Conservation (phyloP, 2,113 vertebrate species). For the Octodon degus region DNA sequence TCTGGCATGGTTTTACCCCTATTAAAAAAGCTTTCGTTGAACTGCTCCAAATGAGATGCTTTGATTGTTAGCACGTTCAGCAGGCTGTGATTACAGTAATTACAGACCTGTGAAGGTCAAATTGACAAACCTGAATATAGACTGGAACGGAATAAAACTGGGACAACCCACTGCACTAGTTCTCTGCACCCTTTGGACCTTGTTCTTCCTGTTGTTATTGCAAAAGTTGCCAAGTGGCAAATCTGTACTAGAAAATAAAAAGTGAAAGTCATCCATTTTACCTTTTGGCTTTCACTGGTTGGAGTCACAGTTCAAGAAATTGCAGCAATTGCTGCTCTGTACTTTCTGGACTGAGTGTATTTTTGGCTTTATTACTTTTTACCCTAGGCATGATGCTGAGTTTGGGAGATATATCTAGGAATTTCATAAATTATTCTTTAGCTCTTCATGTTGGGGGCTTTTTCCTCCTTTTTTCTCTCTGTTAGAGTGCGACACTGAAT, state of each 20-base stretch:
- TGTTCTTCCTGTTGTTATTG: not conserved
- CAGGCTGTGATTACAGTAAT: constrained; percentile 82
- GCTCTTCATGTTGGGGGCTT: not conserved
- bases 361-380: not conserved
- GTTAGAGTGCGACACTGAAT: not conserved
- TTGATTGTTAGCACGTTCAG: constrained; percentile 77
- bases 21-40: constrained; percentile 79
- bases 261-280: constrained; percentile 62
- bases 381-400: not conserved
- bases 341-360: not conserved
- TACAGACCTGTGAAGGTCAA: constrained; percentile 83
- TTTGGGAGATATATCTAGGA: not conserved
- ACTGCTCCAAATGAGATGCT: constrained; percentile 73
- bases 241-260: constrained; percentile 62
- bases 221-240: constrained; percentile 60
- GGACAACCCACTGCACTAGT: constrained; percentile 44
- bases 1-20: constrained; percentile 56
- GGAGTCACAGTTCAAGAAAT: not conserved
- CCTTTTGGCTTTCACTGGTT: constrained; percentile 24
- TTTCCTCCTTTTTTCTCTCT: not conserved
- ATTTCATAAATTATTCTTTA: constrained; percentile 3
- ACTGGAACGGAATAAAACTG: constrained; percentile 72
- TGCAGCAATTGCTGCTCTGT: not conserved
- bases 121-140: constrained; percentile 80
- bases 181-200: constrained; percentile 41